Evolutionary conservation across 2,113 vertebrate genomes (phyloP).

Genomic region (Bolborhynchus lineola): DNA sequence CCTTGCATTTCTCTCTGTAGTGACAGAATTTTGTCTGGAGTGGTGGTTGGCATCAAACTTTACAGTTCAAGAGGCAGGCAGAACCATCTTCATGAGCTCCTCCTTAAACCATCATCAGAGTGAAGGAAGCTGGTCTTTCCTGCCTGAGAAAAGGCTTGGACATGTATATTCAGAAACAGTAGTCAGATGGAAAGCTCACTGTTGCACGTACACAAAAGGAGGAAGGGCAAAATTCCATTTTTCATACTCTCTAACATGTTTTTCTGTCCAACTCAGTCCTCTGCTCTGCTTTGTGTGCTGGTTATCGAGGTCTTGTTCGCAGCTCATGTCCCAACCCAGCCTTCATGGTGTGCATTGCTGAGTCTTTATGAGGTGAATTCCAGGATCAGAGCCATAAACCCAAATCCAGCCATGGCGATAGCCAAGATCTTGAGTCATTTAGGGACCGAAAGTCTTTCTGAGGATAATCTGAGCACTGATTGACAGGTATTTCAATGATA

Average conservation of each 20-base stretch:
- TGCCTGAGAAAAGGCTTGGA: background rate
- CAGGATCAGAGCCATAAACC: background rate
- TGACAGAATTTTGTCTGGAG: background rate
- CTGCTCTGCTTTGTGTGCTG: background rate
- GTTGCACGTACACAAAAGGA: background rate
- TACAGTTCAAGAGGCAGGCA: background rate
- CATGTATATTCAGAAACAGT: fast-evolving
- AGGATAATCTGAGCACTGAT: background rate
- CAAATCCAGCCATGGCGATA: background rate
- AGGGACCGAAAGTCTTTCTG: background rate
- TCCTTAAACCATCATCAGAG: fast-evolving
- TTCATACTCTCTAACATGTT: background rate
- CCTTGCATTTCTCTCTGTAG: background rate
- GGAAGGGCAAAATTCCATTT: background rate
- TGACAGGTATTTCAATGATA: background rate
- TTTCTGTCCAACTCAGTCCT: background rate
- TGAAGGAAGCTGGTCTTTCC: background rate
- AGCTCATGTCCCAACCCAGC: background rate
- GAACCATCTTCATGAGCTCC: background rate
- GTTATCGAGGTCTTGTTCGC: background rate
- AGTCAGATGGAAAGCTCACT: background rate
- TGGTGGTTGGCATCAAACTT: background rate
- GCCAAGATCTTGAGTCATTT: background rate
- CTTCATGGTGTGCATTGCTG: background rate
- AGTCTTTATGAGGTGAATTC: background rate